Conservation (phyloP, 2,888 invertebrate species). For the Drosophila stalkeri region DNA sequence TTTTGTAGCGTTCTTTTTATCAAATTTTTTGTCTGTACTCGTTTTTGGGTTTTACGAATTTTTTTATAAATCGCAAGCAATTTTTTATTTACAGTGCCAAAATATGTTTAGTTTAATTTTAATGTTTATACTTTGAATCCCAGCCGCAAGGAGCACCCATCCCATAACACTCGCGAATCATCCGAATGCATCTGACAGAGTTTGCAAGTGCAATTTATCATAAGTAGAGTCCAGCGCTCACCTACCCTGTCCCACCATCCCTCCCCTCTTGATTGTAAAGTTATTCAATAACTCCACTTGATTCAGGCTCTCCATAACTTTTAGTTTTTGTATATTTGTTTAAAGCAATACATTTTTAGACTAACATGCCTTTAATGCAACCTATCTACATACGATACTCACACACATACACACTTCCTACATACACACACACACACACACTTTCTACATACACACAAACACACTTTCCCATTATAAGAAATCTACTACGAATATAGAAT, state of each 20-base stretch:
- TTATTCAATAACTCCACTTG: constrained; percentile 37
- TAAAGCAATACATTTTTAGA: constrained; percentile 54
- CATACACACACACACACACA: constrained; percentile 31
- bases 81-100: constrained; percentile 82
- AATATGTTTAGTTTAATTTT: constrained; percentile 80
- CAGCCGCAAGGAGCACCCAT: constrained; percentile 23
- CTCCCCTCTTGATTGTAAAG: constrained; percentile 44
- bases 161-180: constrained; percentile 49
- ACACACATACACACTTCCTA: constrained; percentile 13
- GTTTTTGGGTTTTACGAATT: constrained; percentile 43
- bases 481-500: constrained; percentile 69
- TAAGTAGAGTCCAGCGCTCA: constrained; percentile 40
- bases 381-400: constrained; percentile 23
- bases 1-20: constrained; percentile 17
- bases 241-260: neutral
- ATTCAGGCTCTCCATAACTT: constrained; percentile 17
- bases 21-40: constrained; percentile 27
- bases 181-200: constrained; percentile 57
- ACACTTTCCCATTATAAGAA: constrained; percentile 21
- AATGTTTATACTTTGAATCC: constrained; percentile 55
- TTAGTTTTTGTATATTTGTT: constrained; percentile 61
- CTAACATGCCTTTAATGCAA: constrained; percentile 52
- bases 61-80: constrained; percentile 55
- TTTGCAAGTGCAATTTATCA: constrained; percentile 63
- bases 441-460: constrained; percentile 12